Evolutionary conservation across 2,113 vertebrate species (phyloP).

Genomic region (cattle (Bos taurus)): DNA sequence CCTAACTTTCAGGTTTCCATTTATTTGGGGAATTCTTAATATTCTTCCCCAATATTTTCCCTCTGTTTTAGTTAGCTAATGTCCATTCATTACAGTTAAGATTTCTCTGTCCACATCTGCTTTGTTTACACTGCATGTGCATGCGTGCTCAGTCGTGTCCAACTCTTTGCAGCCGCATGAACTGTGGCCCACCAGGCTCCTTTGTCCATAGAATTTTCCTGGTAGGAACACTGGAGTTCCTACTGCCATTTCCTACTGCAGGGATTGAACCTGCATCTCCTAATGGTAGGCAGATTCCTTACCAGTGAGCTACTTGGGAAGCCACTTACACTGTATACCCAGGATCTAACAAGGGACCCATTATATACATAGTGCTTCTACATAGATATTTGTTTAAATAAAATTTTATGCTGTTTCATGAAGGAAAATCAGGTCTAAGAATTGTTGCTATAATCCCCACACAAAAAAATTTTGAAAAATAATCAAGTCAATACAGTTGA

Average conservation of each 20-base stretch:
- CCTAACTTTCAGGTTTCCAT: background rate
- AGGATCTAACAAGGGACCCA: background rate
- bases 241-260: background rate
- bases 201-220: background rate
- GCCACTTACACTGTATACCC: background rate
- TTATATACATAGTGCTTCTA: background rate
- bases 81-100: background rate
- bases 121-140: background rate
- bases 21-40: background rate
- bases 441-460: background rate
- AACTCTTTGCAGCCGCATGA: background rate
- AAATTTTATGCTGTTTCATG: background rate
- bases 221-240: background rate
- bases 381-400: background rate
- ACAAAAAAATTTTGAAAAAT: background rate
- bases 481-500: background rate
- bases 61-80: background rate
- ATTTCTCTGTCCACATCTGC: background rate
- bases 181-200: background rate
- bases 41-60: background rate
- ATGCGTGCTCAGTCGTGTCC: fast-evolving
- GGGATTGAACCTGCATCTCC: background rate
- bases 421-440: background rate
- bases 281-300: background rate
- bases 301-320: background rate